A percentile compares a stretch with the other conserved stretches of the same genome.
Evolutionary conservation across 2,888 invertebrate species (phyloP).

Genomic region (Linnaemya tessellans): DNA sequence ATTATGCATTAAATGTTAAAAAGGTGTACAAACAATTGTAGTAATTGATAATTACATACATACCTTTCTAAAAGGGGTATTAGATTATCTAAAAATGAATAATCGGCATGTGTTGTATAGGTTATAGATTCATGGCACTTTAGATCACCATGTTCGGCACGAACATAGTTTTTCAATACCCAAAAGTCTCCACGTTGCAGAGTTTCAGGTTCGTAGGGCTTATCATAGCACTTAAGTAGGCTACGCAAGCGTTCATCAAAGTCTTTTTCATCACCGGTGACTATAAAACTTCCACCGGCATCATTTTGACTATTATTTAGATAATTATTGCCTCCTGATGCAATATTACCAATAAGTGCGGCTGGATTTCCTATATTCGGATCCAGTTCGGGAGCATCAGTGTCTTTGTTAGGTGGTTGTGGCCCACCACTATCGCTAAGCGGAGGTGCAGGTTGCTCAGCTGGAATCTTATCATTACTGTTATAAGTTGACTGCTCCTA

Average conservation of each 20-base stretch:
- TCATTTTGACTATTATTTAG: slow-evolving; percentile 80
- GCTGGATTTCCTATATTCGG: slow-evolving; percentile 74
- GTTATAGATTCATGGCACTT: slow-evolving; percentile 93
- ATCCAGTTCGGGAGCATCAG: slow-evolving; percentile 70
- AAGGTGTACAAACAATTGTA: not conserved
- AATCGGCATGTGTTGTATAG: slow-evolving; percentile 96
- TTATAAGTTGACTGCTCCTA: slow-evolving; percentile 74
- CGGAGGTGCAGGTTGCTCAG: slow-evolving; percentile 61
- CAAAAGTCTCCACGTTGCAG: slow-evolving; percentile 92
- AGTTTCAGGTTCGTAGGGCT: slow-evolving; percentile 85
- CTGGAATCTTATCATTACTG: slow-evolving; percentile 76
- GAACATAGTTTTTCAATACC: slow-evolving; percentile 94
- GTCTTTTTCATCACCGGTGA: slow-evolving; percentile 82
- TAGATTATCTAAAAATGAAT: slow-evolving; percentile 95
- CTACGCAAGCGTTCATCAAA: slow-evolving; percentile 82
- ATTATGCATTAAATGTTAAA: slow-evolving; percentile 5
- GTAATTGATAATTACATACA: not conserved
- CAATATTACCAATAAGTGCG: slow-evolving; percentile 77
- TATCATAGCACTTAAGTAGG: slow-evolving; percentile 87
- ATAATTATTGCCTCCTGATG: slow-evolving; percentile 61
- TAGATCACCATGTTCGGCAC: slow-evolving; percentile 87
- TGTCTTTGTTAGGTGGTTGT: slow-evolving; percentile 57
- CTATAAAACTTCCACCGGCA: slow-evolving; percentile 76
- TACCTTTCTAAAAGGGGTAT: slow-evolving; percentile 90
- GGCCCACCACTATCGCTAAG: slow-evolving; percentile 73